Evolutionary conservation across 2,113 vertebrate genomes (phyloP).

Genomic region (Pandion haliaetus): DNA sequence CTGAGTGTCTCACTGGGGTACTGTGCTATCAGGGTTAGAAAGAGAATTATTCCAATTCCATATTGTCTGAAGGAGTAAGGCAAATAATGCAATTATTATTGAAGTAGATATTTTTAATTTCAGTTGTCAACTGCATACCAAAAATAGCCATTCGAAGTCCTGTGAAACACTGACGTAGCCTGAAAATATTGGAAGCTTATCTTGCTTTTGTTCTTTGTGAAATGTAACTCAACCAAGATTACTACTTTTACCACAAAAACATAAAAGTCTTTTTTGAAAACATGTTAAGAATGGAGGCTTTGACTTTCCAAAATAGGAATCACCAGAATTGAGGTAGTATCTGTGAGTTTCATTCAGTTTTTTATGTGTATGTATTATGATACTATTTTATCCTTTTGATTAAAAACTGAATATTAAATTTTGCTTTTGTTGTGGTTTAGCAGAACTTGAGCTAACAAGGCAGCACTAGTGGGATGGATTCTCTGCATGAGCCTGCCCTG

Average conservation of each 20-base stretch:
- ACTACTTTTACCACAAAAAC: not conserved
- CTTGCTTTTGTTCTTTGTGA: not conserved
- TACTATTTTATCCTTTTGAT: not conserved
- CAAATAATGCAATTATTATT: not conserved
- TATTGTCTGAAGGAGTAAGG: not conserved
- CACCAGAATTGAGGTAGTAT: not conserved
- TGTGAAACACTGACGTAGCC: not conserved
- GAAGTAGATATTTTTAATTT: not conserved
- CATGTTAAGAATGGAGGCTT: not conserved
- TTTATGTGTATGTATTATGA: not conserved
- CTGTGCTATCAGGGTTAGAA: not conserved
- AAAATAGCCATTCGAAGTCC: not conserved
- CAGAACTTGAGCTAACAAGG: not conserved
- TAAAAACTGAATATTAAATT: not conserved
- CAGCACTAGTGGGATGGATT: not conserved
- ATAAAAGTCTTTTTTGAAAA: not conserved
- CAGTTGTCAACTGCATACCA: not conserved
- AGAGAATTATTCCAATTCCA: not conserved
- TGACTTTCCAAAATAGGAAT: not conserved
- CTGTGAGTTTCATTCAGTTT: not conserved
- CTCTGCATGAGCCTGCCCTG: not conserved
- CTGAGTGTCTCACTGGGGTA: not conserved
- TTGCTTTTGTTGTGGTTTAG: conserved; percentile 36
- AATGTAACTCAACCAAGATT: not conserved
- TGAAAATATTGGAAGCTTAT: not conserved